Conservation (phyloP, 2,888 invertebrate species). For the Balanococcus diminutus region DNA sequence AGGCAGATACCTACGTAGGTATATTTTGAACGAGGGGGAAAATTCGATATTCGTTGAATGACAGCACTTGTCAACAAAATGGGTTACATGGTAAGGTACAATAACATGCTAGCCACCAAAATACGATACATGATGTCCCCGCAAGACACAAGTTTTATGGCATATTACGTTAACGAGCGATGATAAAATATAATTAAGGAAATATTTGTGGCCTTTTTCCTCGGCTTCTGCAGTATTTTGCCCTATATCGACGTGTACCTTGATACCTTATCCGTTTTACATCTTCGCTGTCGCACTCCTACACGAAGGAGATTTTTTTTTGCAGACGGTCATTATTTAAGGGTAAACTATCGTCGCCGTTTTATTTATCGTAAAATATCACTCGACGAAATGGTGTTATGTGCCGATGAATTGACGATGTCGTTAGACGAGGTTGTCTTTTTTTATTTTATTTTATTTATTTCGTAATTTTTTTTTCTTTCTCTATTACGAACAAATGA, state of each 20-base stretch:
- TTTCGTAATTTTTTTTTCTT: too few species aligned
- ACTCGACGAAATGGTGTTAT: not conserved
- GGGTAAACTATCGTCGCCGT: not conserved
- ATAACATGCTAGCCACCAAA: too few species aligned
- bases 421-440: not conserved
- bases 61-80: not conserved
- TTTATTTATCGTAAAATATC: not conserved
- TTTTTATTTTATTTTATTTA: too few species aligned
- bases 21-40: not conserved
- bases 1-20: too few species aligned
- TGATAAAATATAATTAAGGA: not conserved
- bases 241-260: not conserved
- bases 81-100: not conserved
- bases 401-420: not conserved
- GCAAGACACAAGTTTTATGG: not conserved
- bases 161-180: slow-evolving; percentile 5
- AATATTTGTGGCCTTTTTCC: not conserved
- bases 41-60: too few species aligned
- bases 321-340: not conserved
- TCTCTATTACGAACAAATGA: too few species aligned
- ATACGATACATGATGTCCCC: not conserved
- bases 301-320: not conserved
- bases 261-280: not conserved
- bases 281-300: not conserved
- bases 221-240: not conserved